Evolutionary conservation across 2,113 vertebrate genomes (phyloP).

Genomic region (Mobula birostris): DNA sequence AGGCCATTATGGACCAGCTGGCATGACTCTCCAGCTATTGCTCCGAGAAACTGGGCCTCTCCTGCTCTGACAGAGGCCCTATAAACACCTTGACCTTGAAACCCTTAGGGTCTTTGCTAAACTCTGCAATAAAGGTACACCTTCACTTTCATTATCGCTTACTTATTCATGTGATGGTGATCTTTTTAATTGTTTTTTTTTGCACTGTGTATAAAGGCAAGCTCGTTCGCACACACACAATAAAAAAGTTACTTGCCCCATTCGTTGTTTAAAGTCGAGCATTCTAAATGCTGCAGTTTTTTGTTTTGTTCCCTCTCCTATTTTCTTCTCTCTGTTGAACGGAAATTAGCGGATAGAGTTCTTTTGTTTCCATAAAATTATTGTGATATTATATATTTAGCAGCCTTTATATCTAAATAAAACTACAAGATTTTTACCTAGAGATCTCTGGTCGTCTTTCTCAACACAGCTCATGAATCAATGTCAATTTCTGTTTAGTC

Average conservation of each 20-base stretch:
- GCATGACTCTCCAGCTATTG: neutral
- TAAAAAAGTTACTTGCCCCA: slow-evolving; percentile 71
- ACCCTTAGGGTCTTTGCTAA: neutral
- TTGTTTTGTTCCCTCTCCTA: slow-evolving; percentile 52
- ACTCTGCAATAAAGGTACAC: slow-evolving; percentile 6
- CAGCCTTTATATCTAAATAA: slow-evolving; percentile 99
- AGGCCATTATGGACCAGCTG: no score
- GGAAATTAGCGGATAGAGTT: slow-evolving; percentile 77
- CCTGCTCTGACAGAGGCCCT: neutral
- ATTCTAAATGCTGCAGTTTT: slow-evolving; percentile 85
- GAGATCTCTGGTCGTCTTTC: slow-evolving; percentile 44
- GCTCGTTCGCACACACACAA: slow-evolving; percentile 97
- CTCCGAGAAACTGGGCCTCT: neutral
- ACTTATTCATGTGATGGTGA: slow-evolving; percentile 33
- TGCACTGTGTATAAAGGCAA: slow-evolving; percentile 99
- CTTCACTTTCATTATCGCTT: slow-evolving; percentile 12
- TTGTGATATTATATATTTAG: slow-evolving; percentile 99
- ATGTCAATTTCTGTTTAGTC: no score
- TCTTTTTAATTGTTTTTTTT: slow-evolving; percentile 56
- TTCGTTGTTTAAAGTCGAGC: slow-evolving; percentile 79
- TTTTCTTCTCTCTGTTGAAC: slow-evolving; percentile 82
- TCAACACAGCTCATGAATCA: slow-evolving; percentile 17
- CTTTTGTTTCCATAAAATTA: slow-evolving; percentile 80
- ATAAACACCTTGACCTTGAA: neutral
- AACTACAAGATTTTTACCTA: slow-evolving; percentile 99